Evolutionary conservation across 2,797 vertebrate genomes (phyloP).

Genomic region (Pteronotus mesoamericanus): DNA sequence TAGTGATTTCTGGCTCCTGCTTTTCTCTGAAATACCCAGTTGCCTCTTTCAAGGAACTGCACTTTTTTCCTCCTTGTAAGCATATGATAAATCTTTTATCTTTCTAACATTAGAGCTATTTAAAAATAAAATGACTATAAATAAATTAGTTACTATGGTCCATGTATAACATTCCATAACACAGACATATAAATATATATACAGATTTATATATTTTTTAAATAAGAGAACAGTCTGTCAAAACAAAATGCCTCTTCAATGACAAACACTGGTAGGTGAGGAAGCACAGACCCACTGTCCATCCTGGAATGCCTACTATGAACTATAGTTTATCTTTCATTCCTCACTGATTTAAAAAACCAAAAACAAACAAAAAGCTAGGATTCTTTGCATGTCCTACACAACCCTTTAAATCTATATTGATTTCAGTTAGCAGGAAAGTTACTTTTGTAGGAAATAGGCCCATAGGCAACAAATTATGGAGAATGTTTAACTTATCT

Average conservation of each 20-base stretch:
- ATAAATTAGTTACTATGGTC: neutral
- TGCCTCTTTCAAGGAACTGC: neutral
- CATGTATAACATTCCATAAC: neutral
- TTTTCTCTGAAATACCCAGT: neutral
- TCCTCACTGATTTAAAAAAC: neutral
- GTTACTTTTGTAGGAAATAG: neutral
- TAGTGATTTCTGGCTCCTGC: accelerated
- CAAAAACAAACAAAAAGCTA: neutral
- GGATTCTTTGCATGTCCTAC: neutral
- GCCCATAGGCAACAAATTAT: neutral
- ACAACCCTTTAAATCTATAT: neutral
- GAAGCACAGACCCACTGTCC: neutral
- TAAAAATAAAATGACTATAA: constrained; percentile 10
- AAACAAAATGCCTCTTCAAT: neutral
- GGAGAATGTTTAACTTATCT: neutral
- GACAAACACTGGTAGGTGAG: neutral
- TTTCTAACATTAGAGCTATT: neutral
- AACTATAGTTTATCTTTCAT: neutral
- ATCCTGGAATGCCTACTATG: neutral
- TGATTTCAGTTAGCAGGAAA: neutral
- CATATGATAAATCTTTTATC: neutral
- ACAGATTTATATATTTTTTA: neutral
- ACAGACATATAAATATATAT: neutral
- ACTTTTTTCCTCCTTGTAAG: constrained; percentile 4
- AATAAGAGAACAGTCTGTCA: neutral